A percentile compares a stretch with the other conserved stretches of the same genome.
Conservation (phyloP, 2,888 invertebrate species). For the Bombylius major region DNA sequence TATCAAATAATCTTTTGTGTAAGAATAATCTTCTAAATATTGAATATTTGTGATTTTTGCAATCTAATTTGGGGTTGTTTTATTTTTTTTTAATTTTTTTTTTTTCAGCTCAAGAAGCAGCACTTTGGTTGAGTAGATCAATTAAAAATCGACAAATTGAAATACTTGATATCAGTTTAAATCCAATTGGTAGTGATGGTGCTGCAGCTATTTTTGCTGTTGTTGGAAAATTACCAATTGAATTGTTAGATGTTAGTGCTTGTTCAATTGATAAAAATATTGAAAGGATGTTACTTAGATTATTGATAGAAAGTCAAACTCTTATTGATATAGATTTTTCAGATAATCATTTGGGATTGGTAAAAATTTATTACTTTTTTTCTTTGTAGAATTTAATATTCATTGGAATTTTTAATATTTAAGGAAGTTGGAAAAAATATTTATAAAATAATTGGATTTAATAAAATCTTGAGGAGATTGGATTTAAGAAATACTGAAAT, state of each 20-base stretch:
- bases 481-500: conserved; percentile 31
- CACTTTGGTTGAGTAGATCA: conserved; percentile 26
- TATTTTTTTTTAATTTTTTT: neutral
- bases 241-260: conserved; percentile 25
- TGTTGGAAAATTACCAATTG: conserved; percentile 23
- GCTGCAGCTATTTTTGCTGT: conserved; percentile 29
- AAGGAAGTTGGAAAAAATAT: conserved; percentile 30
- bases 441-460: conserved; percentile 27
- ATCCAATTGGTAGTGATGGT: conserved; percentile 35
- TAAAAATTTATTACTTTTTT: conserved; percentile 11
- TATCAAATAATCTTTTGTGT: conserved; percentile 34
- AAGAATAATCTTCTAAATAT: conserved; percentile 5
- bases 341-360: conserved; percentile 29
- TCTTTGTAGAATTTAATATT: no score
- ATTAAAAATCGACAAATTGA: conserved; percentile 23
- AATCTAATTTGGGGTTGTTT: neutral
- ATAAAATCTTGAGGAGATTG: conserved; percentile 23
- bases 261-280: conserved; percentile 27
- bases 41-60: neutral
- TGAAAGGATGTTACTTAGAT: conserved; percentile 27
- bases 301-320: conserved; percentile 26
- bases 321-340: conserved; percentile 25
- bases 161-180: conserved; percentile 26
- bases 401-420: neutral
- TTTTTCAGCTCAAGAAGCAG: conserved; percentile 28